Base-by-base conservation (phyloP, 2,888 invertebrate species). In the Troilus luridus region DNA sequence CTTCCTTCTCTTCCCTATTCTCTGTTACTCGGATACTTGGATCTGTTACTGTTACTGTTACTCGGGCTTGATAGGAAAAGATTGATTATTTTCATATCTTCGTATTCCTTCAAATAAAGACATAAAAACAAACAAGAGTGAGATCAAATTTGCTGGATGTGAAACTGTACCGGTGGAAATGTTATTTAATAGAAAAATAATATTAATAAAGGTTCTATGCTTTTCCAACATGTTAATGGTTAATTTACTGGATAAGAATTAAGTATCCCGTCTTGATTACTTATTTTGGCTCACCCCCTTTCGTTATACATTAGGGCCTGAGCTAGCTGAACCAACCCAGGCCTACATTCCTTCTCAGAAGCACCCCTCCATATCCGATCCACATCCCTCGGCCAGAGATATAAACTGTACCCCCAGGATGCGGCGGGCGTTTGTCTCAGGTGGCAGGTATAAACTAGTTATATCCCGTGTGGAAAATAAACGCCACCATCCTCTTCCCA, bases 391-490 rank as follows among this genome's bases (percentile, higher is more conserved):
- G 81, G 11, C 8, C 54, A 56, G 54, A 54, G 54, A 81, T 56
- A 56, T 41, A 81, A 81, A 81, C 21, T 81, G 81, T 41, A 56
- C 81, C 81, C 81, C 54, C 19, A 81, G 81, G 81, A 81, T 41
- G 54, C 54, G 81, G 54, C 54, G 54, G 54, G 54, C 54, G 54
- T 81, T 81, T 81, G 81, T 81, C 81, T 81, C 21, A 81, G 81
- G 10, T 81, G 81, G 81, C 81, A 81, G 81, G 81, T 81, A 81
- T 81, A 81, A 81, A 81, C 81, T 41, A 54, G 81, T 81, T 81
- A 81, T 81, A 81, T 81, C 81, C 81, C 81, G 81, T 54, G 81
- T 81, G 81, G 54, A 81, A 81, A 81, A 81, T 81, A 81, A 81
- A 81, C 9, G 81, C 81, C 81, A 19, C 77, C 12, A 7, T 12